Base-by-base conservation (phyloP, 2,797 vertebrate genomes). In the Chlorospingus semifuscus region DNA sequence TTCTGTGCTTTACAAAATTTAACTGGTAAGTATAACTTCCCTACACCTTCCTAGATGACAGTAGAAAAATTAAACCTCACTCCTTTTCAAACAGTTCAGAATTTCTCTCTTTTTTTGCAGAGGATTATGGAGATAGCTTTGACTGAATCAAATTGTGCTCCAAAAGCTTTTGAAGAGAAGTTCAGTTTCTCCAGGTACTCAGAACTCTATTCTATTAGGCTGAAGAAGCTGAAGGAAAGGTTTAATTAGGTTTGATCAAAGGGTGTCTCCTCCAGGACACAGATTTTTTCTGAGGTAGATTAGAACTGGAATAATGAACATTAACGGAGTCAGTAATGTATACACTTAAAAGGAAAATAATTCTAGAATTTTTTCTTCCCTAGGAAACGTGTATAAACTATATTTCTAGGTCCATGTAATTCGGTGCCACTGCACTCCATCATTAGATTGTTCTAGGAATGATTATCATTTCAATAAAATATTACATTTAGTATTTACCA, bases 101-200 rank as follows among this genome's bases (percentile, higher is more conserved):
- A 20, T 82, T 92, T 78, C 81, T 56, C 50, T 81, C 68, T 20
- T 13, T 91, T 79, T 83, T 26, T 88, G 39, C 69, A 66, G 75
- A 95, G 36, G 94, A 90, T 94, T 90, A 79, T 57, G 39, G 83
- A 96, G 60, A 78, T 50, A 53, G 76, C 59, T 93, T 87, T 95
- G 59, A 83, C 42, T 90, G 76, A 75, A 87, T 83, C 55, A 90
- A 95, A 87, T 92, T 92, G 93, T 57, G n/a, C 32, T 87, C 53
- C 63, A 57, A 95, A 94, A 93, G 52, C 64, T 97, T 94, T 93
- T 87, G 86, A 97, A 96, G 86, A 89, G 39, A 96, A 94, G 20
- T 66, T 90, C 61, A 70, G 57, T 89, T 76, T 96, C 94, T 84
- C 65, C 83, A 81, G 81, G 78, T 41, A 93, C 61, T 65, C 44